Base-by-base conservation (phyloP, 2,113 vertebrate genomes). In the Phylloscopus whistleri region DNA sequence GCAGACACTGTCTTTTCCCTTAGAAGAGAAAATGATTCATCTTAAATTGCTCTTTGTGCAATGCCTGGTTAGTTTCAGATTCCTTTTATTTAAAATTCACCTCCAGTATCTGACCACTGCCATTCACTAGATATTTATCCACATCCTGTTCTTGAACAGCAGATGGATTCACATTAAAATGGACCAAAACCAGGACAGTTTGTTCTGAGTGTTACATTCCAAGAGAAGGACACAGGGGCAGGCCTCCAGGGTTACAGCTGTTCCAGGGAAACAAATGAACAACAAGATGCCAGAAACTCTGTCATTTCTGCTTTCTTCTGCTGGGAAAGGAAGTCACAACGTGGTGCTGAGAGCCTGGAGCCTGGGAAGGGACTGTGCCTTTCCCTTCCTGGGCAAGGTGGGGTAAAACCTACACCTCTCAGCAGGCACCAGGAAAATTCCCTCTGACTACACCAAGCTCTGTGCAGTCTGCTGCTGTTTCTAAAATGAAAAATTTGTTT, bases 361-460 rank as follows among this genome's bases (percentile, higher is more conserved):
- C 52, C 31, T 1, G 0, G 41, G 30, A 41, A 67, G 30, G 26
- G 26, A 20, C 8, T 1, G 1, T 10, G 23, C 23, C n/a, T 46
- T 63, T 10, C 12, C 19, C 31, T 49, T 51, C 31, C 62, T 49
- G 23, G 62, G 14, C 63, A n/a, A 8, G 7, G 18, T 0, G 28
- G 6, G 11, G 22, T 3, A 24, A 56, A 52, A 66, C 7, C 59
- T 19, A 23, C 6, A 18, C 16, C 13, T 6, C 30, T 31, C 44
- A 55, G 21, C 35, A 63, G 16, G 48, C 21, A 62, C 7, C 31
- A 59, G 55, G 28, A 3, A 60, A 58, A 66, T 1, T 27, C 33
- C 12, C 9, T 1, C 1, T 5, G 35, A 31, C 52, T 6, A 12
- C 37, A 37, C 4, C 43, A 49, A n/a, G 39, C 22, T 51, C 19